Evolutionary conservation across 30 jellyfish, hydroid and myxozoan species (phyloP).

Genomic region (Nemopilema nomurai): DNA sequence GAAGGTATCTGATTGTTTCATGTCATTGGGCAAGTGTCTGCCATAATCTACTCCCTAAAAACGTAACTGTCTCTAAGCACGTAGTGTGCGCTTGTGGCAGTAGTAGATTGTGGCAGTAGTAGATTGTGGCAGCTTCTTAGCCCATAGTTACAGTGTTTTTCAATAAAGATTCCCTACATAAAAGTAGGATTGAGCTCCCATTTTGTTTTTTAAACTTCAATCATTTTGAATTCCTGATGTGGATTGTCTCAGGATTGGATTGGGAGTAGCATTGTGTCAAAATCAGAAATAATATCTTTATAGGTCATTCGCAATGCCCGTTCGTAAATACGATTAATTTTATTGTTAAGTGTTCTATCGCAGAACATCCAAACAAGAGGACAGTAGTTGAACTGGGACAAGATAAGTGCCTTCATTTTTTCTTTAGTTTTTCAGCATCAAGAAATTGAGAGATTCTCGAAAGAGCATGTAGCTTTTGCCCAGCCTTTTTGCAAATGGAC

Average conservation of each 20-base stretch:
- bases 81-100: too few species aligned
- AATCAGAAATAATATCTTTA: neutral
- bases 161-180: conserved; percentile 3
- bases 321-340: neutral
- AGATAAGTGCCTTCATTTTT: neutral
- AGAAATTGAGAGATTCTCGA: neutral
- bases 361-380: neutral
- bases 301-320: neutral
- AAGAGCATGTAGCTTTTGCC: neutral
- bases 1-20: too few species aligned
- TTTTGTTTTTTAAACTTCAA: neutral
- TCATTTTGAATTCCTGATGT: neutral
- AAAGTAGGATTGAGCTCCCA: conserved; percentile 20
- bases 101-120: conserved; percentile 6
- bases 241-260: too few species aligned
- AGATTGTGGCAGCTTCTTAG: conserved; percentile 11
- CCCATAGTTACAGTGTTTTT: conserved; percentile 4
- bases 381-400: neutral
- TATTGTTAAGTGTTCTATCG: neutral
- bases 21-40: too few species aligned
- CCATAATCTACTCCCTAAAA: too few species aligned
- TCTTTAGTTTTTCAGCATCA: neutral
- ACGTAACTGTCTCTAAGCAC: too few species aligned
- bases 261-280: neutral
- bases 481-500: neutral